Percentiles rank a stretch among this genome's conserved stretches.
These are phyloP conservation scores for Bufotes viridis DNA, from an alignment of 2,797 vertebrate genomes.

Conservation along the genomic window DNA sequence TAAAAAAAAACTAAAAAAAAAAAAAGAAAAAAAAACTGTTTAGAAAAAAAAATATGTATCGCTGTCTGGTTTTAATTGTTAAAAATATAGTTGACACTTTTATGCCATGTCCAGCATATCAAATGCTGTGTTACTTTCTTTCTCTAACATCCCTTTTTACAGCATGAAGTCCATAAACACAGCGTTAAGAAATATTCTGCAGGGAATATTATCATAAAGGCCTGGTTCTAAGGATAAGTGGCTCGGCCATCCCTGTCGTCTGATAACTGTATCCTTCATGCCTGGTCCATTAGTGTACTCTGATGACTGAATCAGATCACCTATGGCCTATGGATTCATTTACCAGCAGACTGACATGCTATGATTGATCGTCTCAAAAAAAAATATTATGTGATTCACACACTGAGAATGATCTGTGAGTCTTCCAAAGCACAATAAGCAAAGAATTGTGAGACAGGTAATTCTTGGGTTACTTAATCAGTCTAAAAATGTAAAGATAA, in stretches of 20 bases:
- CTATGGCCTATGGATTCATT: constrained; percentile 40
- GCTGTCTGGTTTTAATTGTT: too few species aligned
- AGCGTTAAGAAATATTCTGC: neutral
- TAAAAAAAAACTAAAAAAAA: too few species aligned
- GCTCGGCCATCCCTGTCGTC: constrained; percentile 21
- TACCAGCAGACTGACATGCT: constrained; percentile 10
- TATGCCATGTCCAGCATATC: too few species aligned
- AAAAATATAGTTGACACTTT: too few species aligned
- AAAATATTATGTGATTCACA: constrained; percentile 34
- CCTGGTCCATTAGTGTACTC: constrained; percentile 21
- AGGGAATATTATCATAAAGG: constrained; percentile 29
- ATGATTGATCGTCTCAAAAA: constrained; percentile 25
- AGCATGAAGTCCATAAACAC: neutral
- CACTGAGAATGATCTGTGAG: neutral
- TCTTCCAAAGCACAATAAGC: neutral
- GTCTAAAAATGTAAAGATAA: neutral
- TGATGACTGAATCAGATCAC: constrained; percentile 42
- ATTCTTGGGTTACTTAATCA: neutral
- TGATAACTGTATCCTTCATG: constrained; percentile 32
- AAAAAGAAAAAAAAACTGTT: too few species aligned
- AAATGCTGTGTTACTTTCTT: too few species aligned
- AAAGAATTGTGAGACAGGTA: neutral
- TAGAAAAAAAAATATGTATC: too few species aligned
- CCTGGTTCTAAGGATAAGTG: constrained; percentile 30
- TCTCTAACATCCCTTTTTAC: neutral